phyloP scores from a whole-genome alignment of 2,797 vertebrate species.

The Odontamblyopus lacepedii region DNA sequence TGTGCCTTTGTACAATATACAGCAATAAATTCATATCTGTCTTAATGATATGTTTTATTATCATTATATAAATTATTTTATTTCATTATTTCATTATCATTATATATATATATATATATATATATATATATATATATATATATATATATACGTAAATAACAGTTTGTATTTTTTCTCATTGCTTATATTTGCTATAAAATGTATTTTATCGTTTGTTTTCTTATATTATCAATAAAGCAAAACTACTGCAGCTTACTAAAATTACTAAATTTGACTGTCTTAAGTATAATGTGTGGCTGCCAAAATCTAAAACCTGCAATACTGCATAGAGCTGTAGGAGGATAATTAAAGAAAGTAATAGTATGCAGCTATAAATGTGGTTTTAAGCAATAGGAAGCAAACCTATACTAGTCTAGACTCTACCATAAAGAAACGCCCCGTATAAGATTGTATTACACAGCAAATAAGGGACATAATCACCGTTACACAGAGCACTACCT shows the following conservation, averaged over 20 bases:
- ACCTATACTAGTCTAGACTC: background rate
- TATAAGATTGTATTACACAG: background rate
- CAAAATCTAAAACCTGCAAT: background rate
- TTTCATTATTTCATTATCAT: too few relatives aligned
- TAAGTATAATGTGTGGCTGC: background rate
- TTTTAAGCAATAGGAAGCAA: background rate
- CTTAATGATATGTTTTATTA: background rate
- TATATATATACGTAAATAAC: too few relatives aligned
- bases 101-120: too few relatives aligned
- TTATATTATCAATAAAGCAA: background rate
- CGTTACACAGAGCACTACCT: background rate
- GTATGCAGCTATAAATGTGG: background rate
- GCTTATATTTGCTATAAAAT: background rate
- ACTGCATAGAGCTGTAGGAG: background rate
- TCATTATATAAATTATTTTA: too few relatives aligned
- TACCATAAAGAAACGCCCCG: too few relatives aligned
- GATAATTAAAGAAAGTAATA: background rate
- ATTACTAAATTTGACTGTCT: background rate
- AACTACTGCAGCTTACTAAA: too few relatives aligned
- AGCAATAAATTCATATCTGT: background rate
- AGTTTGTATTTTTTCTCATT: background rate
- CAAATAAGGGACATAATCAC: background rate
- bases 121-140: too few relatives aligned
- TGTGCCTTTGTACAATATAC: constrained; percentile 25
- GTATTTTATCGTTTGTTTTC: background rate